A percentile compares a stretch with the other conserved stretches of the same genome.
Evolutionary conservation across 1,140 invertebrate genomes (phyloP).

Genomic region (Bombus terrestris): DNA sequence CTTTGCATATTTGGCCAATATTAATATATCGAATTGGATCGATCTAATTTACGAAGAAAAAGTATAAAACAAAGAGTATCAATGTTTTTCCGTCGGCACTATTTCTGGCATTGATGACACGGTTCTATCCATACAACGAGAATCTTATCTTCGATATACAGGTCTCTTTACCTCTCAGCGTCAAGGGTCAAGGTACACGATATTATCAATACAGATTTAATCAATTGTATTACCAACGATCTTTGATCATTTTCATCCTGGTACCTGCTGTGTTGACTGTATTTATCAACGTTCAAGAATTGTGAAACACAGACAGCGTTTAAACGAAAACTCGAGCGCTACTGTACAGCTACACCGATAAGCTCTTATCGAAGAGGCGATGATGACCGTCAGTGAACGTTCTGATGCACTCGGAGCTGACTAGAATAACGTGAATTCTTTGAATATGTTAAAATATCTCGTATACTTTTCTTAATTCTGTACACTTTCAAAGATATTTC

Average conservation of each 20-base stretch:
- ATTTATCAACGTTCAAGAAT: background rate
- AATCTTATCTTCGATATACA: constrained; percentile 26
- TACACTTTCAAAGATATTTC: background rate
- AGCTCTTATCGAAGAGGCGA: constrained; percentile 16
- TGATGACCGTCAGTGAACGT: background rate
- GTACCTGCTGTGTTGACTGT: background rate
- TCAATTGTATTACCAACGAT: constrained; percentile 33
- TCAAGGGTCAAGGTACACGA: constrained; percentile 36
- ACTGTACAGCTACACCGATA: background rate
- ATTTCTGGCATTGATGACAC: background rate
- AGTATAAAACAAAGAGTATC: background rate
- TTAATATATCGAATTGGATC: too few relatives aligned
- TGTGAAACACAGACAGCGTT: background rate
- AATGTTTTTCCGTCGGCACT: background rate
- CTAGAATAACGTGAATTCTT: background rate
- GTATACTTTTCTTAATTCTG: background rate
- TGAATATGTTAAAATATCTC: background rate
- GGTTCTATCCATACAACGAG: background rate
- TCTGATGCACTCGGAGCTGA: background rate
- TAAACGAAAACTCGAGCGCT: background rate
- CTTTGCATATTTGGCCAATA: too few relatives aligned
- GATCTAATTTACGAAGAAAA: background rate
- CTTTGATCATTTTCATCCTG: background rate
- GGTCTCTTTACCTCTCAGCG: background rate
- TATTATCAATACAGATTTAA: constrained; percentile 18